A percentile compares a stretch with the other conserved stretches of the same genome.
Evolutionary conservation across 2,797 vertebrate species (phyloP).

Genomic region (Gouania willdenowi): DNA sequence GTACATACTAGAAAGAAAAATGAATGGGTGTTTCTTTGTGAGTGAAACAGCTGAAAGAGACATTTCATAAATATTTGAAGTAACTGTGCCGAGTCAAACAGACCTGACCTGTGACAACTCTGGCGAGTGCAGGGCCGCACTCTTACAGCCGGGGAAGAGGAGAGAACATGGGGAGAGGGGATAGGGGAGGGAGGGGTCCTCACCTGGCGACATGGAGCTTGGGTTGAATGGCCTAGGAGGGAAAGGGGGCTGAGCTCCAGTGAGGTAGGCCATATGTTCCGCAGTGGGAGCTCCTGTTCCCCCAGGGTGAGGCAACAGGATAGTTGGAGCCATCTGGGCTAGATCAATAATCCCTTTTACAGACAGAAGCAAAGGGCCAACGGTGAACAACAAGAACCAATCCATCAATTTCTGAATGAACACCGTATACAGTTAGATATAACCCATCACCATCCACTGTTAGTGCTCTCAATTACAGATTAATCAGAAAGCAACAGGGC

Average conservation of each 20-base stretch:
- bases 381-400: slow-evolving; percentile 77
- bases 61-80: no score
- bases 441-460: slow-evolving; percentile 55
- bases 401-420: slow-evolving; percentile 67
- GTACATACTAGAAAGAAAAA: no score
- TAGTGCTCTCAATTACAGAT: slow-evolving; percentile 56
- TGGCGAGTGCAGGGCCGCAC: slow-evolving; percentile 31
- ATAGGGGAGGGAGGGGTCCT: slow-evolving; percentile 56
- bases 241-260: slow-evolving; percentile 93
- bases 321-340: slow-evolving; percentile 98
- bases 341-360: slow-evolving; percentile 98
- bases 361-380: slow-evolving; percentile 88
- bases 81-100: slow-evolving; percentile 6
- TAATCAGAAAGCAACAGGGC: slow-evolving; percentile 53
- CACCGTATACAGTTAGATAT: slow-evolving; percentile 59
- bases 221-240: slow-evolving; percentile 94
- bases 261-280: slow-evolving; percentile 96
- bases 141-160: slow-evolving; percentile 40
- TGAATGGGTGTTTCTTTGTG: no score
- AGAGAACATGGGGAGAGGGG: slow-evolving; percentile 43
- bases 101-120: slow-evolving; percentile 37
- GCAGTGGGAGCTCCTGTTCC: slow-evolving; percentile 92
- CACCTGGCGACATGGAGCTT: slow-evolving; percentile 95
- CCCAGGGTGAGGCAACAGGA: slow-evolving; percentile 97
- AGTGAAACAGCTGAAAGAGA: no score